Conservation (phyloP, 2,797 vertebrate genomes). For the Sebastolobus alascanus region DNA sequence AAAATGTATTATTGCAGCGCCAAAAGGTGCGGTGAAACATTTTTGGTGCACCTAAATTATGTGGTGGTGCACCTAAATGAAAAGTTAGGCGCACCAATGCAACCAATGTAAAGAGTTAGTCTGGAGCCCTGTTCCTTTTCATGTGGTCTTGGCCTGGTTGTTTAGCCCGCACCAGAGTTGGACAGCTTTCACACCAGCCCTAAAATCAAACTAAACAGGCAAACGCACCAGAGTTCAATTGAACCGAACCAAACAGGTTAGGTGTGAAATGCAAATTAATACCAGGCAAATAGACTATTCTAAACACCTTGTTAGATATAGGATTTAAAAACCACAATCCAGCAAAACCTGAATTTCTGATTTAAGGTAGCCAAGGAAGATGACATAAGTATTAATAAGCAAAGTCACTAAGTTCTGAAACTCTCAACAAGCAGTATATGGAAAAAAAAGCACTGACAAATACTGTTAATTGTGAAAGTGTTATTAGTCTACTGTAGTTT, state of each 20-base stretch:
- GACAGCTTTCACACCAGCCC: neutral
- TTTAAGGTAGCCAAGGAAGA: neutral
- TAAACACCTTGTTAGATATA: neutral
- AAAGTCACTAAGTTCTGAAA: neutral
- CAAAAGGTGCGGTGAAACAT: no score
- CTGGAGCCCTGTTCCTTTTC: no score
- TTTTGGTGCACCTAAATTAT: no score
- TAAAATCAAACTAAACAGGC: neutral
- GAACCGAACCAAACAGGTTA: neutral
- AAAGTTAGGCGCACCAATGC: no score
- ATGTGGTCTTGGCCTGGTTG: no score
- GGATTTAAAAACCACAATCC: neutral
- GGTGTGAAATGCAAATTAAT: neutral
- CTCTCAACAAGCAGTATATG: neutral
- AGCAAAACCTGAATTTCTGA: neutral
- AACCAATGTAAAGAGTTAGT: no score
- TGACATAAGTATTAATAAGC: neutral
- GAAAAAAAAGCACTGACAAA: neutral
- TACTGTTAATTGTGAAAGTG: neutral
- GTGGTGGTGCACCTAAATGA: no score
- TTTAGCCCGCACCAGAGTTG: no score
- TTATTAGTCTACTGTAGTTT: neutral
- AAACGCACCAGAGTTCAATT: neutral
- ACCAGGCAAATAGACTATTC: neutral
- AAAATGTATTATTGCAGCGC: no score